Conservation (phyloP, 2,888 invertebrate species). For the Apamea anceps region DNA sequence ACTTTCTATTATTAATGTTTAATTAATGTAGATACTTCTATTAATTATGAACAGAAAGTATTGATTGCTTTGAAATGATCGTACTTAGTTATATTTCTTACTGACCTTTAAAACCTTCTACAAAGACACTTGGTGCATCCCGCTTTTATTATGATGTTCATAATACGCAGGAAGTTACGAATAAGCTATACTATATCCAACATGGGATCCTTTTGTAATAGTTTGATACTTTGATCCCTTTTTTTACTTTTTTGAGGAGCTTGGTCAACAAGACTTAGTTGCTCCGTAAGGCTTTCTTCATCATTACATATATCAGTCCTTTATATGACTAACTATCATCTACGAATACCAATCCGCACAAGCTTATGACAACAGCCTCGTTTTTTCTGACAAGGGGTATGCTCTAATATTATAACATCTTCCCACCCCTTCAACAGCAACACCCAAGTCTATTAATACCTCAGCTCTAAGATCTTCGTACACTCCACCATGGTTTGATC, state of each 20-base stretch:
- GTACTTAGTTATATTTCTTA: background rate
- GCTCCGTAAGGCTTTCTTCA: background rate
- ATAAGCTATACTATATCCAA: background rate
- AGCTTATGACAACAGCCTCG: background rate
- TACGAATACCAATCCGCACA: background rate
- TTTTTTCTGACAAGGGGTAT: background rate
- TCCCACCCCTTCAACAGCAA: background rate
- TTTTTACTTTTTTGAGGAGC: background rate
- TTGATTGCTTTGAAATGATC: slow-evolving; percentile 7
- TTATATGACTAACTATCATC: background rate
- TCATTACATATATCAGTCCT: too few species aligned
- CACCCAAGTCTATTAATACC: background rate
- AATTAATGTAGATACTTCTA: background rate
- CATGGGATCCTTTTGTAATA: background rate
- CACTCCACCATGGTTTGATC: background rate
- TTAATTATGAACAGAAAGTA: slow-evolving; percentile 1
- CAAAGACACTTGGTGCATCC: background rate
- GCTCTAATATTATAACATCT: background rate
- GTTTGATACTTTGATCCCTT: background rate
- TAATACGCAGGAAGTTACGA: too few species aligned
- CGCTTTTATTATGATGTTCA: background rate
- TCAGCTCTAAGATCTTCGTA: background rate
- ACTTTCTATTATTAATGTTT: slow-evolving; percentile 13
- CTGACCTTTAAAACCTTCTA: background rate
- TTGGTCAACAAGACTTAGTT: background rate